phyloP scores from a whole-genome alignment of 2,888 invertebrate species.

The Agrenia bidenticulata region DNA sequence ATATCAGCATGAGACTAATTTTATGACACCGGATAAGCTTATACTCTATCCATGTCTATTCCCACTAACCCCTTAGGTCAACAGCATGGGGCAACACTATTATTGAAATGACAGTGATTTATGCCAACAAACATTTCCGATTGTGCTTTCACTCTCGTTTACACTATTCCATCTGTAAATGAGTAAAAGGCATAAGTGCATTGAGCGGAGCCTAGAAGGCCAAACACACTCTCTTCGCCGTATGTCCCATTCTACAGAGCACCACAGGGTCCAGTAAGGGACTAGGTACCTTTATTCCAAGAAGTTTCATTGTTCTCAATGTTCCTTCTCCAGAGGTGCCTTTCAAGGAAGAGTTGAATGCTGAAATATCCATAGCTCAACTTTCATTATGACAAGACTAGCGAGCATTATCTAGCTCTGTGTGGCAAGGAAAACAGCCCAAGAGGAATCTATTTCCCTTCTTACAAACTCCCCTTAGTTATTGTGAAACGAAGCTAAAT shows the following conservation, averaged over 20 bases:
- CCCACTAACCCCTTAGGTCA: slow-evolving; percentile 22
- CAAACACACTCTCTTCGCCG: neutral
- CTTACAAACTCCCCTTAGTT: too few species aligned
- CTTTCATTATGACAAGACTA: too few species aligned
- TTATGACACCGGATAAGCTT: slow-evolving; percentile 10
- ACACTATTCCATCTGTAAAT: slow-evolving; percentile 24
- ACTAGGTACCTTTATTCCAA: slow-evolving; percentile 3
- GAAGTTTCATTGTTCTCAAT: slow-evolving; percentile 11
- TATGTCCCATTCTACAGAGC: neutral
- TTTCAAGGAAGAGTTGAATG: slow-evolving; percentile 3
- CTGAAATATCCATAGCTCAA: neutral
- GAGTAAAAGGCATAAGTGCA: slow-evolving; percentile 16
- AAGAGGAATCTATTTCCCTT: too few species aligned
- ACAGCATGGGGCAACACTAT: slow-evolving; percentile 16
- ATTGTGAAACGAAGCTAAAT: too few species aligned
- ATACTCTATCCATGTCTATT: slow-evolving; percentile 18
- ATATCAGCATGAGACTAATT: slow-evolving; percentile 20
- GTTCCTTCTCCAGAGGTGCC: slow-evolving; percentile 1
- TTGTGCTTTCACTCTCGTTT: slow-evolving; percentile 21
- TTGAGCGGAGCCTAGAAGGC: neutral
- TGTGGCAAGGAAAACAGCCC: too few species aligned
- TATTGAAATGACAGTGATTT: slow-evolving; percentile 27
- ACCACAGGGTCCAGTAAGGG: slow-evolving; percentile 17
- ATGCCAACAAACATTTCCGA: slow-evolving; percentile 26
- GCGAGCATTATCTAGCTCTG: too few species aligned